phyloP scores from a whole-genome alignment of 1,140 invertebrate species.

The Phthorimaea operculella region DNA sequence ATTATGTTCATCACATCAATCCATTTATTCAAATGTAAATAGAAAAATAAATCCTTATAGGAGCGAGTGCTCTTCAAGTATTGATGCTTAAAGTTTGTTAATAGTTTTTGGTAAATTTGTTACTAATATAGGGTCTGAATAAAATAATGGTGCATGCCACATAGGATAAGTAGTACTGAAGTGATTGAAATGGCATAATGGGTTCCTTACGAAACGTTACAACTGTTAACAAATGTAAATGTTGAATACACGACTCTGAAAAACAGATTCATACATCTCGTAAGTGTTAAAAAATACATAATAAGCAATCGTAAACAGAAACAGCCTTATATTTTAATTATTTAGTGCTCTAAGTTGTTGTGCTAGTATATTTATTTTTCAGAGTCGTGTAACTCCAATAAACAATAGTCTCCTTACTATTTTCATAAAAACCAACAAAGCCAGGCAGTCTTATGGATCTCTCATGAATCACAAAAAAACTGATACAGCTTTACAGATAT shows the following conservation, averaged over 20 bases:
- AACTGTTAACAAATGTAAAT: neutral
- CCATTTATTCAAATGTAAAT: neutral
- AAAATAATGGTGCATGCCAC: conserved; percentile 54
- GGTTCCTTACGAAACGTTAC: neutral
- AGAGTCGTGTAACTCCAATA: neutral
- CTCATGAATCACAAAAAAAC: too few species aligned
- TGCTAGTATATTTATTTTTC: neutral
- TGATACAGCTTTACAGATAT: too few species aligned
- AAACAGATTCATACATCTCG: neutral
- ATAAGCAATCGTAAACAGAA: too few species aligned
- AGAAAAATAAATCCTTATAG: neutral
- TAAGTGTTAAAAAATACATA: neutral
- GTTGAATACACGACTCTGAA: neutral
- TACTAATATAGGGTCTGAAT: conserved; percentile 40
- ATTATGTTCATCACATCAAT: neutral
- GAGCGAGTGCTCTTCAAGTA: neutral
- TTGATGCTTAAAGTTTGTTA: conserved; percentile 1
- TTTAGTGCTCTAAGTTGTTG: neutral
- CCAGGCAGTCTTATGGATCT: too few species aligned
- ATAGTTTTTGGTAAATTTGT: conserved; percentile 22
- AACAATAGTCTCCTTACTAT: neutral
- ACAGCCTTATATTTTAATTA: too few species aligned
- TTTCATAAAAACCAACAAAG: neutral
- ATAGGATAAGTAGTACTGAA: conserved; percentile 52
- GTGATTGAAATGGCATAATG: neutral